These are phyloP conservation scores for Egretta garzetta DNA, from an alignment of 2,113 vertebrate species.

Conservation along the genomic window DNA sequence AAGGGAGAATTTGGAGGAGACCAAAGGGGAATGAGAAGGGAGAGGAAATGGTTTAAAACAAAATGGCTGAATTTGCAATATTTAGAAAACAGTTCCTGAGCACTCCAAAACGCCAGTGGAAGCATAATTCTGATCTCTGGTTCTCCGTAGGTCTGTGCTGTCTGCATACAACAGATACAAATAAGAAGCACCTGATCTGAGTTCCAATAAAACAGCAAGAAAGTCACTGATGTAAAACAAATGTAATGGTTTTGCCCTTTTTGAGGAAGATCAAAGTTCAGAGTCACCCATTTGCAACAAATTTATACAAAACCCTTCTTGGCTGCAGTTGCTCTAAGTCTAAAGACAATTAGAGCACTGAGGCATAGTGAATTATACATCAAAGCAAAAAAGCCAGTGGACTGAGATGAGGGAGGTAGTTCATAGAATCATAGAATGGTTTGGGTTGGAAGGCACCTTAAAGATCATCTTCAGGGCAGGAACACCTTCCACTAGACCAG, in stretches of 20 bases:
- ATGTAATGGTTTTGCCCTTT: background rate
- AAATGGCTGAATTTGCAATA: background rate
- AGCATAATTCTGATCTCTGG: background rate
- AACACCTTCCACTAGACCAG: background rate
- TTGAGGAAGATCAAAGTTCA: slow-evolving; percentile 5
- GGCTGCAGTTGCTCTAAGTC: background rate
- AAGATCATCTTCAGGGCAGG: background rate
- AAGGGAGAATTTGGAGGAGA: background rate
- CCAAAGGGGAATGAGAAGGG: background rate
- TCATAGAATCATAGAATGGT: background rate
- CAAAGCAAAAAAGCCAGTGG: background rate
- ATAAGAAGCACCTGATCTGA: background rate
- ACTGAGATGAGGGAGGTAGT: background rate
- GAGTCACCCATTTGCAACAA: background rate
- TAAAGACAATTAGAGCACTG: background rate
- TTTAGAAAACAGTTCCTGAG: background rate
- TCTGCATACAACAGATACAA: background rate
- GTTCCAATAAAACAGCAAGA: background rate
- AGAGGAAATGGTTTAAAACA: background rate
- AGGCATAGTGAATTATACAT: background rate
- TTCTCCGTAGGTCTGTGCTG: accelerated
- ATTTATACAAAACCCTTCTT: background rate
- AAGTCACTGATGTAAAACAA: background rate
- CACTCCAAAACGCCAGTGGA: background rate
- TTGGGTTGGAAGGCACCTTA: background rate